Base-by-base conservation (phyloP, 2,113 vertebrate species). In the Sarotherodon lohbergeri region DNA sequence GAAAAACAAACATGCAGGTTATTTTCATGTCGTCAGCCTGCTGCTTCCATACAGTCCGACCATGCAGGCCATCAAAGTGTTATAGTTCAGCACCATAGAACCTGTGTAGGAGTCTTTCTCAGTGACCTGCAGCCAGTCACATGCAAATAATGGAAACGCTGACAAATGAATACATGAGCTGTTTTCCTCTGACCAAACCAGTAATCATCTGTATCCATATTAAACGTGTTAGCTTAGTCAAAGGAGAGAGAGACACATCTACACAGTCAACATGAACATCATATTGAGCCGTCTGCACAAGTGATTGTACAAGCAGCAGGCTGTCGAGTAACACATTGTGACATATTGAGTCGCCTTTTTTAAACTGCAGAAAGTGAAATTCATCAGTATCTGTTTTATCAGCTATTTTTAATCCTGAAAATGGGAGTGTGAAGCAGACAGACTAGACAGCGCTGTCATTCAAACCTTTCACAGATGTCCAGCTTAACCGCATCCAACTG, bases 291-390 rank as follows among this genome's bases (percentile, higher is more conserved):
- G 13, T 59, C 24, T 8, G 14, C 8, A 17, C 57, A 34, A 19
- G 59, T 63, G 9, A n/a, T 4, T 63, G 16, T 36, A 12, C 16
- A 0, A 17, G 5, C 59, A 63, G 59, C 59, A 63, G 59, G 32
- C 1, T 0, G 4, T 0, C 4, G 10, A 68, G 19, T 68, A 13
- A 68, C 34, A 68, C 19, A 12, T 41, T 2, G 63, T 39, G 19
- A 68, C 22, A 68, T 22, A 68, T 14, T 2, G 19, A 13, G 34
- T 39, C 3, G 4, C 4, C 34, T 68, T 39, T 3, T 68, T 39
- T 22, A n/a, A 66, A 39, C 61, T 39, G 19, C 10, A 0, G 22
- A 66, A 2, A 10, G 0, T 22, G 19, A 22, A 2, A 7, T 22
- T 41, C 4, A 13, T 68, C 34, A 19, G 36, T 68, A 68, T 68